These are phyloP conservation scores for Misgurnus anguillicaudatus DNA, from an alignment of 2,113 vertebrate species.

Conservation along the genomic window DNA sequence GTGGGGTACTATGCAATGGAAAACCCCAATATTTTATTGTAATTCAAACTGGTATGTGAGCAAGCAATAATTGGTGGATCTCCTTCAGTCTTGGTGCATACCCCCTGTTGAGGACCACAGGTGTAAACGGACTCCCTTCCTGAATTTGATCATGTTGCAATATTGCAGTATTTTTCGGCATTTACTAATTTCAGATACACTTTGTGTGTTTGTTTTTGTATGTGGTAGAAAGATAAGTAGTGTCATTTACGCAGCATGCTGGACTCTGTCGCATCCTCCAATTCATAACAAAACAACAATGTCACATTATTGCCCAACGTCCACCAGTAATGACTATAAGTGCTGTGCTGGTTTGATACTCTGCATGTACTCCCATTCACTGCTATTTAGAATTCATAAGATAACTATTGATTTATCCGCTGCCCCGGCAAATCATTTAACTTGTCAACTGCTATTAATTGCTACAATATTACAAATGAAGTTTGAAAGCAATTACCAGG, in stretches of 20 bases:
- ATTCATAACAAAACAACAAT: constrained; percentile 67
- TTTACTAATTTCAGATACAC: no score
- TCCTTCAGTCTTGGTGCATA: no score
- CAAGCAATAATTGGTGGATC: no score
- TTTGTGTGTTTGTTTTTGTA: neutral
- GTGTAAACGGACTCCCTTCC: no score
- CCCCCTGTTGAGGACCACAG: no score
- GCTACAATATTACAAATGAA: constrained; percentile 62
- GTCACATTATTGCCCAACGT: constrained; percentile 65
- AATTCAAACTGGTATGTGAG: no score
- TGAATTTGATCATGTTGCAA: no score
- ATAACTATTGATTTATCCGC: constrained; percentile 66
- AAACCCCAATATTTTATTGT: no score
- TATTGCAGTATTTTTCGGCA: no score
- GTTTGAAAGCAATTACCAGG: neutral
- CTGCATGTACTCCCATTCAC: constrained; percentile 27
- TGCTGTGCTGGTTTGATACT: constrained; percentile 40
- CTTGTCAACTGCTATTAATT: constrained; percentile 67
- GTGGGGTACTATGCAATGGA: no score
- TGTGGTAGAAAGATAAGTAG: no score
- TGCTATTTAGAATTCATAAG: constrained; percentile 54
- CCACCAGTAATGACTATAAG: constrained; percentile 53
- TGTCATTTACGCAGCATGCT: neutral
- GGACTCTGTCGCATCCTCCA: constrained; percentile 45
- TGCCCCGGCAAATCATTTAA: constrained; percentile 59